Conservation (phyloP, 2,113 vertebrate genomes). For the Megaptera novaeangliae region DNA sequence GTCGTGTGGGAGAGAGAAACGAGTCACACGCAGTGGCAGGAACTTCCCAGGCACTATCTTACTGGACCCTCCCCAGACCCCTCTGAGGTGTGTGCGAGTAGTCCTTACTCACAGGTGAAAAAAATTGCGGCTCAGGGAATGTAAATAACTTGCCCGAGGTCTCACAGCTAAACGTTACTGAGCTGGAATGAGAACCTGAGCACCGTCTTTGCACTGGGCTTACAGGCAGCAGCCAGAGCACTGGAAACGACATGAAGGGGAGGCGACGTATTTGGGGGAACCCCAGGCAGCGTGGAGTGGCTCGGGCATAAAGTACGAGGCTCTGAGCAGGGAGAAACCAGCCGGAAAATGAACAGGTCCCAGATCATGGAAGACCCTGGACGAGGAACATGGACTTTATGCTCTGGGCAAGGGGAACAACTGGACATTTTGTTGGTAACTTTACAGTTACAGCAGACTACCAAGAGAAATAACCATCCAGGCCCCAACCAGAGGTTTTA, state of each 20-base stretch:
- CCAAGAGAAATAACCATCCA: neutral
- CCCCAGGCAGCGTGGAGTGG: neutral
- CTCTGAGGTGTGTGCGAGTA: neutral
- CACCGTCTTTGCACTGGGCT: neutral
- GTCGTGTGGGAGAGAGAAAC: neutral
- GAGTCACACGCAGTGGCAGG: neutral
- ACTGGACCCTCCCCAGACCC: neutral
- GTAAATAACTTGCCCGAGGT: neutral
- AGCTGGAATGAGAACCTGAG: neutral
- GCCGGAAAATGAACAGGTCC: neutral
- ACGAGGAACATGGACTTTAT: neutral
- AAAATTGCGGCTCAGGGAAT: neutral
- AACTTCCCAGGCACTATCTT: neutral
- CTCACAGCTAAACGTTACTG: neutral
- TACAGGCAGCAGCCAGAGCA: neutral
- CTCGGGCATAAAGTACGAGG: neutral
- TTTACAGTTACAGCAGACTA: neutral
- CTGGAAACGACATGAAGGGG: neutral
- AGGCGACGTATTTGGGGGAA: neutral
- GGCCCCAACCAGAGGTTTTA: no score
- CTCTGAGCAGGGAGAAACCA: neutral
- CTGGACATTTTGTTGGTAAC: neutral
- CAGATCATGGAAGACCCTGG: neutral
- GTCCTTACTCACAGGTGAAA: neutral
- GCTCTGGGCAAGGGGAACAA: neutral